Conservation (phyloP, 1,140 invertebrate genomes). For the Drosophila grimshawi region DNA sequence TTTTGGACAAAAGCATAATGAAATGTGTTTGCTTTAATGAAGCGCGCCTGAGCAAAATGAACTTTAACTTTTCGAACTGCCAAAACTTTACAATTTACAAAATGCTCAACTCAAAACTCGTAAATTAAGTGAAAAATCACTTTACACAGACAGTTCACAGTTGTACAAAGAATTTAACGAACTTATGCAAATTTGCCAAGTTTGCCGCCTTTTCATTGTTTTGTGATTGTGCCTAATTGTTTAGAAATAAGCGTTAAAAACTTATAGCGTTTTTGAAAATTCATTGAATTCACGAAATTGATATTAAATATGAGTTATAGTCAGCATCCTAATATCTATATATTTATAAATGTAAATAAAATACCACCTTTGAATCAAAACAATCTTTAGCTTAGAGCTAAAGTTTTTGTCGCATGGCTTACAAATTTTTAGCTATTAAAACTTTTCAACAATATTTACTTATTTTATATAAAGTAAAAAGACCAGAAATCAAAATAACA, state of each 20-base stretch:
- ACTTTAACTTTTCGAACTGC: background rate
- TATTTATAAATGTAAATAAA: too few relatives aligned
- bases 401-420: too few relatives aligned
- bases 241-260: background rate
- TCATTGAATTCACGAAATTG: too few relatives aligned
- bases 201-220: background rate
- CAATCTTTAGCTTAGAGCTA: too few relatives aligned
- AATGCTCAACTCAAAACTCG: background rate
- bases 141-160: background rate
- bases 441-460: too few relatives aligned
- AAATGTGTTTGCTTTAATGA: constrained; percentile 22
- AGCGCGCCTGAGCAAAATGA: constrained; percentile 6
- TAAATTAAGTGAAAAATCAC: background rate
- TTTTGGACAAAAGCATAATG: constrained; percentile 5
- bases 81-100: constrained; percentile 11
- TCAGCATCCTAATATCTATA: too few relatives aligned
- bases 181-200: background rate
- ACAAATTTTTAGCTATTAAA: too few relatives aligned
- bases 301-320: too few relatives aligned
- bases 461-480: too few relatives aligned
- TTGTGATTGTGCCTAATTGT: background rate
- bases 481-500: too few relatives aligned
- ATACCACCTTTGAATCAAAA: too few relatives aligned
- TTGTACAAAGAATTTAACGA: background rate
- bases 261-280: too few relatives aligned